Evolutionary conservation across 2,888 invertebrate genomes (phyloP).

Genomic region (Empis stercorea): DNA sequence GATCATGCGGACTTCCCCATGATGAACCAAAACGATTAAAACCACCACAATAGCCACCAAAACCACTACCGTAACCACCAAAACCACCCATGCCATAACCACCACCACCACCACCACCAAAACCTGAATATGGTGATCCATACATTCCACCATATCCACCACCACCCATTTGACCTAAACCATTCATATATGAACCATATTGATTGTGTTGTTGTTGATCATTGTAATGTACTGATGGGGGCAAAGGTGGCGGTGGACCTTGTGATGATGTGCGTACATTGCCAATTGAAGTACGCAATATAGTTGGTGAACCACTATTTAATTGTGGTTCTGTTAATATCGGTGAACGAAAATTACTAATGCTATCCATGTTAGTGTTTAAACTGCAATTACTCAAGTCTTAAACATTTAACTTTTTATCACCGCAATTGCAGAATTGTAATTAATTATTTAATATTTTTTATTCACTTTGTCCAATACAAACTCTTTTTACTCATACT

Average conservation of each 20-base stretch:
- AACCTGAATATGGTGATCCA: conserved; percentile 11
- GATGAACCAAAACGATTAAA: conserved; percentile 21
- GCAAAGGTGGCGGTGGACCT: conserved; percentile 15
- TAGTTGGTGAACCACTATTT: conserved; percentile 7
- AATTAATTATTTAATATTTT: no score
- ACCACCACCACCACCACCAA: conserved; percentile 26
- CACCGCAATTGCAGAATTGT: no score
- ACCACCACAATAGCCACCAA: conserved; percentile 22
- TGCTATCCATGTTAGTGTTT: neutral
- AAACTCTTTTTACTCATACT: no score
- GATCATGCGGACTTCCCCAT: conserved; percentile 23
- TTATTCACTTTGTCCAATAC: no score
- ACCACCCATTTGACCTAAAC: conserved; percentile 12
- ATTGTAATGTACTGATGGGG: conserved; percentile 15
- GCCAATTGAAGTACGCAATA: conserved; percentile 27
- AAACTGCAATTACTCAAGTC: no score
- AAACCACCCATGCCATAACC: conserved; percentile 15
- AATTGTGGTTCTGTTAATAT: conserved; percentile 10
- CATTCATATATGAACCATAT: conserved; percentile 9
- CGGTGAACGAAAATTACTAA: conserved; percentile 5
- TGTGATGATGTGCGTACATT: conserved; percentile 18
- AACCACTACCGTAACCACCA: conserved; percentile 12
- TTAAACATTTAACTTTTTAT: no score
- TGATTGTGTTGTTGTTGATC: neutral
- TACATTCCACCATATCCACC: conserved; percentile 14